phyloP scores from a whole-genome alignment of 37 sponge, comb jelly and placozoan species.

The Halichondria panicea region DNA sequence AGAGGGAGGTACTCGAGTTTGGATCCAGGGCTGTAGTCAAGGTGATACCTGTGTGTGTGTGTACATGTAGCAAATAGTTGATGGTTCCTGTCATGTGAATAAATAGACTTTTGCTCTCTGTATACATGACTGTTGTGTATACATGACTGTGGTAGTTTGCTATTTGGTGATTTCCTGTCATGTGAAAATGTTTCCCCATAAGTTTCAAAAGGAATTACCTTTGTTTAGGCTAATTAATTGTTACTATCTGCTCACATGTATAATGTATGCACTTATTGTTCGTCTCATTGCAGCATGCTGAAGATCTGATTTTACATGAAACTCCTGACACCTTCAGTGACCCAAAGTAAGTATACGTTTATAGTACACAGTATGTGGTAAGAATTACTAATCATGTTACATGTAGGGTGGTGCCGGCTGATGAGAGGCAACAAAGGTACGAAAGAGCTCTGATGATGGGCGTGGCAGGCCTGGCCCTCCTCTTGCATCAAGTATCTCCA shows the following conservation, averaged over 20 bases:
- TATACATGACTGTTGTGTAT: no score
- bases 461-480: conserved; percentile 23
- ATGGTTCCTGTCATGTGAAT: no score
- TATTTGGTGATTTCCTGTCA: no score
- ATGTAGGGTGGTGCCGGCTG: conserved; percentile 40
- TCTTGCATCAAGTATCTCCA: conserved; percentile 8
- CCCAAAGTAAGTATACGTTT: conserved; percentile 60
- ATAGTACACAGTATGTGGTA: no score
- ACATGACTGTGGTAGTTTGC: no score
- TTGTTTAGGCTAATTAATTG: not conserved
- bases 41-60: conserved; percentile 27
- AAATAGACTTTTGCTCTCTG: no score
- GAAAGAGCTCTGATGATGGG: conserved; percentile 61
- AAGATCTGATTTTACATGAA: conserved; percentile 34
- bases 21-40: conserved; percentile 22
- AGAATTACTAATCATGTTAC: no score
- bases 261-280: no score
- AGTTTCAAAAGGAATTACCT: not conserved
- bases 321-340: conserved; percentile 66
- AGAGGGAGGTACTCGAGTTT: conserved; percentile 30
- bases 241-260: not conserved
- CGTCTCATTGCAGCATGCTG: conserved; percentile 23
- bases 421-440: conserved; percentile 59
- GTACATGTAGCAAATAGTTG: no score
- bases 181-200: no score